Conservation (phyloP, 2,113 vertebrate genomes). For the Australoheros scitulus region DNA sequence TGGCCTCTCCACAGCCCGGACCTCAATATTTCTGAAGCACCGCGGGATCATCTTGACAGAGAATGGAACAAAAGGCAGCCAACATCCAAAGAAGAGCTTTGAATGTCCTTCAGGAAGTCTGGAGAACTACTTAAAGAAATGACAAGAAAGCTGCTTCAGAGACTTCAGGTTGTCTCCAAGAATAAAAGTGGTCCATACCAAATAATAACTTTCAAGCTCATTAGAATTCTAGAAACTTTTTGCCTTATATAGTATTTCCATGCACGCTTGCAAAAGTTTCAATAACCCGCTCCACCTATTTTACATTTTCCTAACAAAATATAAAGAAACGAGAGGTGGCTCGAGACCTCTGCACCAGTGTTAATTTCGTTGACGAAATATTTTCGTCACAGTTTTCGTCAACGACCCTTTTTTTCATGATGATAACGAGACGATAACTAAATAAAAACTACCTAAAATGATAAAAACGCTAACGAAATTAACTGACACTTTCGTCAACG, state of each 20-base stretch:
- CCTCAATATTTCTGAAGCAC: background rate
- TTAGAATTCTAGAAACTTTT: no score
- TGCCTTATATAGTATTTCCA: no score
- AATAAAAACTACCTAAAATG: no score
- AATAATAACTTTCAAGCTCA: background rate
- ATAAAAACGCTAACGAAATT: no score
- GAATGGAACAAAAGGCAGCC: background rate
- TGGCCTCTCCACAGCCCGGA: background rate
- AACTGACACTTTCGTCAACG: no score
- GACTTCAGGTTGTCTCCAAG: background rate
- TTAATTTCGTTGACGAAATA: no score
- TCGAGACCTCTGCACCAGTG: background rate
- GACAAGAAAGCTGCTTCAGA: background rate
- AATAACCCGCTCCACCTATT: no score
- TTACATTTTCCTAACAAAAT: background rate
- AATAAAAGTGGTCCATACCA: background rate
- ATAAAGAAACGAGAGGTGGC: background rate
- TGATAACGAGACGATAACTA: no score
- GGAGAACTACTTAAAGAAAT: background rate
- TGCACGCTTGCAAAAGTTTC: background rate
- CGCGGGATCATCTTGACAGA: fast-evolving
- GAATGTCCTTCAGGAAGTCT: background rate
- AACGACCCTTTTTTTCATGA: no score
- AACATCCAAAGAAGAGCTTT: background rate
- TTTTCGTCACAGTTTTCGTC: no score